phyloP scores from a whole-genome alignment of 1,140 invertebrate genomes.

The Bicyclus anynana region DNA sequence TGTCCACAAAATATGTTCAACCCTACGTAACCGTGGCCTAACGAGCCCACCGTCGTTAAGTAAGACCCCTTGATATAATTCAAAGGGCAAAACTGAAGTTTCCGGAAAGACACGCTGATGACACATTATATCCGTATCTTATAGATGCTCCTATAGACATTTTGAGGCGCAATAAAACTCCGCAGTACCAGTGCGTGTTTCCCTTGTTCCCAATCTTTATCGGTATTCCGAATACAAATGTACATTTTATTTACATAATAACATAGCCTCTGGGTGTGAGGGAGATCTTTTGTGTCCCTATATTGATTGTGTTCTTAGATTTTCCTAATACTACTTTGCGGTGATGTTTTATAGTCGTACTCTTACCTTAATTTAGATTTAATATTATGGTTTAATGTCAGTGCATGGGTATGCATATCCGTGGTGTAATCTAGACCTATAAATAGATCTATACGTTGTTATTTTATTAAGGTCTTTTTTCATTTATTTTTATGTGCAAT shows the following conservation, averaged over 20 bases:
- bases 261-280: background rate
- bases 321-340: background rate
- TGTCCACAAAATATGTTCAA: background rate
- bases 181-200: background rate
- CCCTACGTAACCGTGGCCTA: constrained; percentile 10
- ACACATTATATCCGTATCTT: constrained; percentile 12
- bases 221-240: background rate
- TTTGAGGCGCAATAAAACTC: background rate
- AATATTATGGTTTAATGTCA: too few species aligned
- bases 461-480: too few species aligned
- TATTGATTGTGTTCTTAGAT: background rate
- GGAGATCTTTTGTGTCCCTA: background rate
- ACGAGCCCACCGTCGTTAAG: constrained; percentile 19
- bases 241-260: background rate
- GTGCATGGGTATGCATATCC: too few species aligned
- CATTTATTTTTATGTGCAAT: too few species aligned
- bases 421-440: too few species aligned
- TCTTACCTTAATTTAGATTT: too few species aligned
- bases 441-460: too few species aligned
- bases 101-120: constrained; percentile 26
- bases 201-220: background rate
- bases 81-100: constrained; percentile 21
- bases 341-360: too few species aligned
- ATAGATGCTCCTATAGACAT: background rate
- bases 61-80: constrained; percentile 16